Conservation (phyloP, 2,888 invertebrate species). For the Eupeodes latifasciatus region DNA sequence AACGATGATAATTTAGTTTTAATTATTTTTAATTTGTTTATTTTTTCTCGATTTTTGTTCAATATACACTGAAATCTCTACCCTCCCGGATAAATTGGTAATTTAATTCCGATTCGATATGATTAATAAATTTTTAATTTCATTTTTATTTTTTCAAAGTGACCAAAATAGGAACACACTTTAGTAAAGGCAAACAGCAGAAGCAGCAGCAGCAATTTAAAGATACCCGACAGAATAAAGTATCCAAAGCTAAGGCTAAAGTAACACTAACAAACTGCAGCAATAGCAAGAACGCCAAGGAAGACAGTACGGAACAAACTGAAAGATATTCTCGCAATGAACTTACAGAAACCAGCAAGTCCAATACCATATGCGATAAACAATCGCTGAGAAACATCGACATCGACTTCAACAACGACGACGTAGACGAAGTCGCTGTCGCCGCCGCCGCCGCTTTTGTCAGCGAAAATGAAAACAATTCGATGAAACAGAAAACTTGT, state of each 20-base stretch:
- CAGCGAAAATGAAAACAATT: slow-evolving; percentile 27
- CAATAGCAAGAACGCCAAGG: slow-evolving; percentile 51
- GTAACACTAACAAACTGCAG: not conserved
- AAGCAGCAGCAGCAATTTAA: slow-evolving; percentile 13
- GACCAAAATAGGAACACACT: slow-evolving; percentile 59
- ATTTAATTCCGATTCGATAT: slow-evolving; percentile 62
- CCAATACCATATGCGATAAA: slow-evolving; percentile 58
- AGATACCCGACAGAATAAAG: slow-evolving; percentile 41
- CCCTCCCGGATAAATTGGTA: slow-evolving; percentile 59
- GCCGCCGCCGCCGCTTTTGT: not conserved
- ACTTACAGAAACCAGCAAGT: slow-evolving; percentile 41
- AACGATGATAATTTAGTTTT: slow-evolving; percentile 38
- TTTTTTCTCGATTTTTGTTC: not conserved
- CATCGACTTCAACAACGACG: not conserved
- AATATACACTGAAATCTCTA: slow-evolving; percentile 53
- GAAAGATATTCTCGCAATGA: slow-evolving; percentile 54
- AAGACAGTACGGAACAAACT: slow-evolving; percentile 70
- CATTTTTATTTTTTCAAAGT: slow-evolving; percentile 37
- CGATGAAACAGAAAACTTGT: slow-evolving; percentile 53
- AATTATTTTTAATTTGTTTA: slow-evolving; percentile 22
- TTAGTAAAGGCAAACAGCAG: slow-evolving; percentile 23
- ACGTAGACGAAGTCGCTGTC: no score
- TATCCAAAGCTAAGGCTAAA: slow-evolving; percentile 37
- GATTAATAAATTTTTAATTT: slow-evolving; percentile 39
- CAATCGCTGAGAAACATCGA: slow-evolving; percentile 56